A percentile compares a stretch with the other conserved stretches of the same genome.
phyloP scores from a whole-genome alignment of 1,140 invertebrate genomes.

The Littorina saxatilis region DNA sequence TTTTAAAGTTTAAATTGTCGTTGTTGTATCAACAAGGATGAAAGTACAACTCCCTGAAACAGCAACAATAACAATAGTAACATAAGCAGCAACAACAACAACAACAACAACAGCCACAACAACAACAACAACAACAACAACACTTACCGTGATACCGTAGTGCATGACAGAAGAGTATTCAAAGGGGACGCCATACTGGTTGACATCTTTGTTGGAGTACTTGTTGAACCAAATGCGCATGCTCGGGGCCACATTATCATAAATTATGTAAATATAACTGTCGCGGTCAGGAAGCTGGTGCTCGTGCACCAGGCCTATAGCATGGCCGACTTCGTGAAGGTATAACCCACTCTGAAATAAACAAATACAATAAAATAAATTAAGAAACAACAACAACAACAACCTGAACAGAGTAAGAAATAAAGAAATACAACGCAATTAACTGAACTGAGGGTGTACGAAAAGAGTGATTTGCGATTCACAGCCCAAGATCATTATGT shows the following conservation, averaged over 20 bases:
- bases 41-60: no score
- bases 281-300: conserved; percentile 76
- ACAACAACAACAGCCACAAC: no score
- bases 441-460: no score
- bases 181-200: conserved; percentile 65
- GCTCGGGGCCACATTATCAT: conserved; percentile 71
- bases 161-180: conserved; percentile 77
- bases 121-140: no score
- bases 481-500: no score
- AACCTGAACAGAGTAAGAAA: not conserved
- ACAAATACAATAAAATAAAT: no score
- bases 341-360: conserved; percentile 70
- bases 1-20: no score
- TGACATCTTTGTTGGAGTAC: conserved; percentile 63
- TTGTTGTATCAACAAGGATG: no score
- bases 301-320: conserved; percentile 76
- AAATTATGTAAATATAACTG: conserved; percentile 71
- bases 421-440: not conserved
- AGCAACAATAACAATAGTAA: no score
- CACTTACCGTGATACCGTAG: conserved; percentile 75
- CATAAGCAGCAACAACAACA: no score
- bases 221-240: conserved; percentile 73
- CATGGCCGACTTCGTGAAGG: conserved; percentile 75
- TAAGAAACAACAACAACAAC: no score
- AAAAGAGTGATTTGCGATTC: no score